These are phyloP conservation scores for Anguilla rostrata DNA, from an alignment of 2,113 vertebrate species.

Conservation along the genomic window DNA sequence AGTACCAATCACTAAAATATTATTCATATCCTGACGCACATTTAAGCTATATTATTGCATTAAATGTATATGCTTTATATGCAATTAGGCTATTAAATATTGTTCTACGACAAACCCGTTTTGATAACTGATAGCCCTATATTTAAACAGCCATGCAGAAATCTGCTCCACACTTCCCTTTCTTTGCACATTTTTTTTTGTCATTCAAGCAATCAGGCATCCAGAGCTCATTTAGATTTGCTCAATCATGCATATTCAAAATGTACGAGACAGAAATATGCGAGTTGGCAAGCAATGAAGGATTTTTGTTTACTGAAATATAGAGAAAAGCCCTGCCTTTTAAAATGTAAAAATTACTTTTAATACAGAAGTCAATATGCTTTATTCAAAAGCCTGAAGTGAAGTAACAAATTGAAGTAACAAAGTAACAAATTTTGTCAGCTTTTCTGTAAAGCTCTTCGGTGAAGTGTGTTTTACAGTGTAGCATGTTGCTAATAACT, in stretches of 20 bases:
- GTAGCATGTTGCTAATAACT: background rate
- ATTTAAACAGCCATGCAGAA: background rate
- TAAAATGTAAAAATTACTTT: background rate
- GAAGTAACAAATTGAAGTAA: background rate
- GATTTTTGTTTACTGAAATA: background rate
- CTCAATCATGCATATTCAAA: slow-evolving; percentile 2
- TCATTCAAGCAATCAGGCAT: background rate
- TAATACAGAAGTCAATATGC: background rate
- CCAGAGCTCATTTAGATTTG: background rate
- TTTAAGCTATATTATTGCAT: background rate
- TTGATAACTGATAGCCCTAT: background rate
- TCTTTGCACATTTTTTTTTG: background rate
- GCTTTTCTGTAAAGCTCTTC: background rate
- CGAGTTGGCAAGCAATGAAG: background rate
- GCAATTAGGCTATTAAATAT: background rate
- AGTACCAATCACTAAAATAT: background rate
- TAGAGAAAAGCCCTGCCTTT: background rate
- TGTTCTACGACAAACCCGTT: background rate
- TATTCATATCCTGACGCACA: background rate
- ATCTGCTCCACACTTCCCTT: background rate
- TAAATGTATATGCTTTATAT: background rate
- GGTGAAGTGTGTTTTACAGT: background rate
- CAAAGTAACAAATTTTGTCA: background rate
- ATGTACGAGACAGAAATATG: background rate
- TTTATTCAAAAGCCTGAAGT: background rate